Base-by-base conservation (phyloP, 2,113 vertebrate species). In the Eolophus roseicapilla region DNA sequence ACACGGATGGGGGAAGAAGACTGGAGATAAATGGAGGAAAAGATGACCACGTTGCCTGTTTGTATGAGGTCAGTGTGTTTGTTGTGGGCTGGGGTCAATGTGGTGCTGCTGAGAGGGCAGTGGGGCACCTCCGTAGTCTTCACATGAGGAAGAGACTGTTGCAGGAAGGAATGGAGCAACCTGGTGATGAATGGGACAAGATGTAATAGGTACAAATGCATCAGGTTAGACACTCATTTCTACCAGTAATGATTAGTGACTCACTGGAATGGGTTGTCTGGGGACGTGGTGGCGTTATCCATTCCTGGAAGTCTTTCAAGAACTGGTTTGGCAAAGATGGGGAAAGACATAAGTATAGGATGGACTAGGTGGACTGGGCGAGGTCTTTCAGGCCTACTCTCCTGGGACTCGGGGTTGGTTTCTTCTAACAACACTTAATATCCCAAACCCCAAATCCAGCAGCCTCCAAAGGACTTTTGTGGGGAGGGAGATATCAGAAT, bases 281-380 rank as follows among this genome's bases (percentile, higher is more conserved):
- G 91, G 94, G 86, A 91, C 3, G 0, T 88, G 59, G 86, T 89
- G 92, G 83, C 13, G 0, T 89, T 89, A 95, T 87, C 96, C 77
- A 3, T 95, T 95, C 93, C 91, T 97, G 94, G 96, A 97, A 94
- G 93, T 89, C 93, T 67, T 91, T 82, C 47, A 64, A 37, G 89
- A 96, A 95, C 96, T 73, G 89, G 96, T 96, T 95, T 85, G 94
- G 84, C 89, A 91, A 82, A 91, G 94, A 95, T 97, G 96, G 70
- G 89, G 95, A 87, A 97, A 97, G 86, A 96, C 86, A 49, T 97
- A 97, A 97, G 81, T 97, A 97, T 89, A 95, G 96, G 94, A 92
- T 90, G 75, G 89, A 41, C 55, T 12, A 25, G 50, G 76, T 86
- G 68, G 62, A 65, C 76, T 95, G 95, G 94, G 86, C 19, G 96